Evolutionary conservation across 2,797 vertebrate genomes (phyloP).

Genomic region (Sebastes iracundus): DNA sequence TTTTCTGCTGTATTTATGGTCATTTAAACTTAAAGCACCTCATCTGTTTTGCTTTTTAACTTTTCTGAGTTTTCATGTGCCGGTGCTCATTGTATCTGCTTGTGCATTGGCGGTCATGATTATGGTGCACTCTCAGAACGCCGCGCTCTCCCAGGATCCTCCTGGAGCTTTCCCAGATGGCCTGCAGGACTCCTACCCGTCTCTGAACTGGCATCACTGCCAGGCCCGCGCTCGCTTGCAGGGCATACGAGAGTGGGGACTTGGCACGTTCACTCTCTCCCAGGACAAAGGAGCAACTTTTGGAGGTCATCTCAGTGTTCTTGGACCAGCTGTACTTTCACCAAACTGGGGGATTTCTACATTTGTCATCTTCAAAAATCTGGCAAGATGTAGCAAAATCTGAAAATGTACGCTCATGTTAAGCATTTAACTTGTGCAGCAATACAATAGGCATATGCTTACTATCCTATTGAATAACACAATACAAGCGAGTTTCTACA

Average conservation of each 20-base stretch:
- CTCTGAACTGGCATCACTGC: conserved; percentile 73
- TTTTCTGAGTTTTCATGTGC: neutral
- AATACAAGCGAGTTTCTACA: neutral
- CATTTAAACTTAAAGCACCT: neutral
- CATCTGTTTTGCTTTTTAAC: neutral
- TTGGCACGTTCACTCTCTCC: conserved; percentile 75
- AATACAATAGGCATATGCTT: neutral
- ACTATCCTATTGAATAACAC: neutral
- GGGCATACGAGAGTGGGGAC: conserved; percentile 72
- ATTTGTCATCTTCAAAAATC: conserved; percentile 6
- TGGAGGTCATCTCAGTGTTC: conserved; percentile 79
- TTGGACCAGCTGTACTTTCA: conserved; percentile 58
- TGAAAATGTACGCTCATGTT: neutral
- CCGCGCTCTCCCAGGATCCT: conserved; percentile 70
- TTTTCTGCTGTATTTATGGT: neutral
- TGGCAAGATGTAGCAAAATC: neutral
- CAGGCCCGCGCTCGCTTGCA: conserved; percentile 61
- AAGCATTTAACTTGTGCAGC: neutral
- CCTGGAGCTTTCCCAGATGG: conserved; percentile 87
- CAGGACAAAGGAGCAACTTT: conserved; percentile 80
- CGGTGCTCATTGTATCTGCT: neutral
- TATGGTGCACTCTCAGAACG: conserved; percentile 65
- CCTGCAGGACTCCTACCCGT: conserved; percentile 71
- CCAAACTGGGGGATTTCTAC: conserved; percentile 2
- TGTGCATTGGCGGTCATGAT: conserved; percentile 41